Conservation (phyloP, 2,113 vertebrate genomes). For the Anolis sagrei region DNA sequence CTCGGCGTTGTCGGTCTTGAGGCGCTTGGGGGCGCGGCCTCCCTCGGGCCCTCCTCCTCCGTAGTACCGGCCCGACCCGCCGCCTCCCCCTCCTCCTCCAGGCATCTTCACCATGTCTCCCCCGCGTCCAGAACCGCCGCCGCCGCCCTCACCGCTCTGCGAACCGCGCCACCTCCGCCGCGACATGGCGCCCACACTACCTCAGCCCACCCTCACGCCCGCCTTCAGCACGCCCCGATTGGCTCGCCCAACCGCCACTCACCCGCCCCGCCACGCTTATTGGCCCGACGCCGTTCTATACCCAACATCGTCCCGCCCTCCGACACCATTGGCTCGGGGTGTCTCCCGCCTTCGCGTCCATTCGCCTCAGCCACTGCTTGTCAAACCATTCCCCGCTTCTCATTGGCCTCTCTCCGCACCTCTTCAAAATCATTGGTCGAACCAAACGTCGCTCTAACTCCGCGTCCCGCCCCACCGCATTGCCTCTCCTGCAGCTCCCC, state of each 20-base stretch:
- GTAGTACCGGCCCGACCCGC: slow-evolving; percentile 75
- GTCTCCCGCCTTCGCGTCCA: neutral
- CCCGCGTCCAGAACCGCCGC: slow-evolving; percentile 79
- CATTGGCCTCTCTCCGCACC: fast-evolving
- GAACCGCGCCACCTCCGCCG: slow-evolving; percentile 76
- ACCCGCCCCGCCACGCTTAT: neutral
- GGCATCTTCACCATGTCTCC: slow-evolving; percentile 79
- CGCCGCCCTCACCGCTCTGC: slow-evolving; percentile 76
- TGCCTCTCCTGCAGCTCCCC: slow-evolving; percentile 5
- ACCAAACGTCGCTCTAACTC: fast-evolving
- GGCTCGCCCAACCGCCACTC: slow-evolving; percentile 58
- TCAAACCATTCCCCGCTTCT: fast-evolving
- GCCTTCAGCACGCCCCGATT: slow-evolving; percentile 55
- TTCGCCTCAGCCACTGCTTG: neutral
- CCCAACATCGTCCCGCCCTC: neutral
- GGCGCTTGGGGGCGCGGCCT: slow-evolving; percentile 58
- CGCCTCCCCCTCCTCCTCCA: slow-evolving; percentile 31
- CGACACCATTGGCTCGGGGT: slow-evolving; percentile 8
- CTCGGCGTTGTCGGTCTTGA: slow-evolving; percentile 72
- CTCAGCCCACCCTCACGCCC: slow-evolving; percentile 14
- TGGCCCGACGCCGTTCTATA: slow-evolving; percentile 42
- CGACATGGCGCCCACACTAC: slow-evolving; percentile 78
- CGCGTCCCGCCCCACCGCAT: slow-evolving; percentile 25
- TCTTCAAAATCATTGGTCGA: slow-evolving; percentile 12
- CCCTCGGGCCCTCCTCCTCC: slow-evolving; percentile 69